Conservation (phyloP, 2,888 invertebrate genomes). For the Ormyrus nitidulus region DNA sequence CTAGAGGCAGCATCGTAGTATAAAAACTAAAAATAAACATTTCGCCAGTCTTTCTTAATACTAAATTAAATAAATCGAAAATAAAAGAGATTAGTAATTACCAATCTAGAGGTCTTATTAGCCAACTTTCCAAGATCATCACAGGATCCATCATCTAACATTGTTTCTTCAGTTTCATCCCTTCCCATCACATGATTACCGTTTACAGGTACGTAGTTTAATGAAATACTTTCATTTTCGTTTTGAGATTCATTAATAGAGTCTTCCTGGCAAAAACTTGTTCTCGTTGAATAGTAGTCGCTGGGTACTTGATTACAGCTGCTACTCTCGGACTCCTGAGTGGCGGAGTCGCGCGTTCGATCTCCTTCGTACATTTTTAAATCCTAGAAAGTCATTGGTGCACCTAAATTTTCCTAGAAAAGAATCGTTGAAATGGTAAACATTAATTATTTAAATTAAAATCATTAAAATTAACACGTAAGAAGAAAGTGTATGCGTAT, state of each 20-base stretch:
- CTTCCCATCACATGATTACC: conserved; percentile 44
- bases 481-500: too few species aligned
- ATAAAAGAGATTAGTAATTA: conserved; percentile 51
- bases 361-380: conserved; percentile 33
- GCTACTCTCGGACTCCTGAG: conserved; percentile 32
- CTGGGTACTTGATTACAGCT: conserved; percentile 49
- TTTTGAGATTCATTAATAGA: conserved; percentile 14
- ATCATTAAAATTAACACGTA: too few species aligned
- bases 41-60: too few species aligned
- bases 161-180: conserved; percentile 62
- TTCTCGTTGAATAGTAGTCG: conserved; percentile 50
- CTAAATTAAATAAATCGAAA: too few species aligned
- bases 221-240: conserved; percentile 35
- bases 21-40: conserved; percentile 53
- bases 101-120: conserved; percentile 60
- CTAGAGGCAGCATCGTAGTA: conserved; percentile 62
- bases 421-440: neutral
- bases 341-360: conserved; percentile 16
- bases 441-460: conserved; percentile 6
- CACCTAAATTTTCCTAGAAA: neutral
- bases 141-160: conserved; percentile 62
- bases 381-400: conserved; percentile 8
- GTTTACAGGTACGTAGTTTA: conserved; percentile 22
- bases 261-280: conserved; percentile 41
- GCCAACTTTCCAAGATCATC: conserved; percentile 60